These are phyloP conservation scores for Rambutsinella grinnellia DNA, from an alignment of 2,888 invertebrate species.

Conservation along the genomic window DNA sequence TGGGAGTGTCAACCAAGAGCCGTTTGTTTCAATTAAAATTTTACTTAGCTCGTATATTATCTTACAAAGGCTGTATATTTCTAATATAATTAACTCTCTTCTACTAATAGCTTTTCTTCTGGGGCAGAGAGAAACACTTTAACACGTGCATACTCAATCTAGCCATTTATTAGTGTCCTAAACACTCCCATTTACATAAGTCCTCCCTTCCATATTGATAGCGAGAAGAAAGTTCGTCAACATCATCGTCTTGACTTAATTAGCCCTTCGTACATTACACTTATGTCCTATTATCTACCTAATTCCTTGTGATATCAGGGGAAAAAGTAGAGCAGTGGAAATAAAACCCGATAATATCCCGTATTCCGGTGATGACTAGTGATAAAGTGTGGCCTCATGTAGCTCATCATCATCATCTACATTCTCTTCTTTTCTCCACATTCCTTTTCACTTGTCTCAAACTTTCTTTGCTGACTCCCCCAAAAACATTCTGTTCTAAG, in stretches of 20 bases:
- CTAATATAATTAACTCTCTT: too few relatives aligned
- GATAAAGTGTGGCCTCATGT: conserved; percentile 38
- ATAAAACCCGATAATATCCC: conserved; percentile 42
- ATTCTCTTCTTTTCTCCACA: background rate
- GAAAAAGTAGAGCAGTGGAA: conserved; percentile 37
- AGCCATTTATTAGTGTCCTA: background rate
- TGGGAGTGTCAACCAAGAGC: conserved; percentile 46
- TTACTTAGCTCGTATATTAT: too few relatives aligned
- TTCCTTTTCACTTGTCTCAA: conserved; percentile 31
- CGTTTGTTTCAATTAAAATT: conserved; percentile 41
- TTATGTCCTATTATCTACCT: conserved; percentile 5
- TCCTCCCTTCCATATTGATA: conserved; percentile 21
- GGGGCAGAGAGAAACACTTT: too few relatives aligned
- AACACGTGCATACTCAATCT: too few relatives aligned
- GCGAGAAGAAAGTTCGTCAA: conserved; percentile 16
- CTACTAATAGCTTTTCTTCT: too few relatives aligned
- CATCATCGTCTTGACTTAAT: conserved; percentile 39
- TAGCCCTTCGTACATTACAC: conserved; percentile 15
- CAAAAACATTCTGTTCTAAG: conserved; percentile 25
- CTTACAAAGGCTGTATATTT: too few relatives aligned
- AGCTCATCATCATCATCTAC: conserved; percentile 27
- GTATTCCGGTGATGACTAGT: conserved; percentile 47
- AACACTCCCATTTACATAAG: conserved; percentile 8
- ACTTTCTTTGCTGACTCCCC: conserved; percentile 11
- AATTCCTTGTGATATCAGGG: conserved; percentile 3